A percentile compares a stretch with the other conserved stretches of the same genome.
Evolutionary conservation across 2,113 vertebrate species (phyloP).

Genomic region (human): DNA sequence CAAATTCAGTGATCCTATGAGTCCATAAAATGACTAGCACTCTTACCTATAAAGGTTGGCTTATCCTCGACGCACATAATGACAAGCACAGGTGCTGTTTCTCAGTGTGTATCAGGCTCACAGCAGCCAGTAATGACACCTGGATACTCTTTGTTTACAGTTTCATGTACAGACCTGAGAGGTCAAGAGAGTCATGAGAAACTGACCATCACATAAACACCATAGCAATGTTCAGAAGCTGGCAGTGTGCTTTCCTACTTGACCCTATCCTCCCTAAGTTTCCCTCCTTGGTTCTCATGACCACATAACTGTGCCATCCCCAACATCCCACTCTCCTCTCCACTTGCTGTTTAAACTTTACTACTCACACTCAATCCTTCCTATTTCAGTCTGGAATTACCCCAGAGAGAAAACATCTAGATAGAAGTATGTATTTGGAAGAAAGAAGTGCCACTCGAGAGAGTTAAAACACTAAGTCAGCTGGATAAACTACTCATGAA

Average conservation of each 20-base stretch:
- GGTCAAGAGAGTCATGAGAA: neutral
- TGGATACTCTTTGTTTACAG: neutral
- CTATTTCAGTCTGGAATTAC: neutral
- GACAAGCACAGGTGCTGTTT: neutral
- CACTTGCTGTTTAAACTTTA: neutral
- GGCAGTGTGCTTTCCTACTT: neutral
- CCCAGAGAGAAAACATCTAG: neutral
- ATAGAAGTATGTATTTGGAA: neutral
- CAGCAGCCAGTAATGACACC: neutral
- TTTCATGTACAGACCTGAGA: conserved; percentile 38
- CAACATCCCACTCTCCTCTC: neutral
- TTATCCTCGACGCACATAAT: neutral
- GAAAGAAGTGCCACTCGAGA: neutral
- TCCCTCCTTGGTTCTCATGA: neutral
- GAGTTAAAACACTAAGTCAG: neutral
- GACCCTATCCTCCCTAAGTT: neutral
- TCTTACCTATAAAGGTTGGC: conserved; percentile 2
- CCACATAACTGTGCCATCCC: neutral
- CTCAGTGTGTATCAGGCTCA: conserved; percentile 34
- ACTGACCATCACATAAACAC: neutral
- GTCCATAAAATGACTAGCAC: neutral
- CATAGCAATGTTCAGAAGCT: neutral
- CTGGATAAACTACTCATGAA: neutral
- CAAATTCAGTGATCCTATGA: neutral
- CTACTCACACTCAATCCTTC: neutral